phyloP scores from a whole-genome alignment of 2,113 vertebrate genomes.

The Hystrix cristata region DNA sequence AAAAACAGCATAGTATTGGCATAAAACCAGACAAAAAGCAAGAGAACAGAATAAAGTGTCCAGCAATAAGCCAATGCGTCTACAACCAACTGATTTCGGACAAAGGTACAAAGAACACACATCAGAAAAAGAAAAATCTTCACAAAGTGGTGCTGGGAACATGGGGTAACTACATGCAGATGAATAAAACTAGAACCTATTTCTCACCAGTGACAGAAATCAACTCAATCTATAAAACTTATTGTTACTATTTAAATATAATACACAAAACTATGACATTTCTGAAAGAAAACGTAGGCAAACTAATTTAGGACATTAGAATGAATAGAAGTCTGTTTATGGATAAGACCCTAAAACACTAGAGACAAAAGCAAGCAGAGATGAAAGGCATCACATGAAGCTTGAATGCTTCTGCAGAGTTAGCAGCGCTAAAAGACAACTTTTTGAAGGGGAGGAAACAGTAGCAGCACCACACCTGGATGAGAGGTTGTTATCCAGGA shows the following conservation, averaged over 20 bases:
- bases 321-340: not conserved
- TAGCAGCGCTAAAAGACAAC: too few relatives aligned
- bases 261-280: not conserved
- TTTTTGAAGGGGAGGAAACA: not conserved
- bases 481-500: too few relatives aligned
- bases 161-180: not conserved
- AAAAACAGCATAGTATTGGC: not conserved
- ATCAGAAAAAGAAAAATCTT: not conserved
- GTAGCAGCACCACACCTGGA: not conserved
- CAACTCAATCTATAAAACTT: not conserved
- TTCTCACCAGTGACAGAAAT: not conserved
- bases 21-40: not conserved
- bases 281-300: not conserved
- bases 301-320: not conserved
- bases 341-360: not conserved
- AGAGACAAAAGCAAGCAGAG: not conserved
- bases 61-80: not conserved
- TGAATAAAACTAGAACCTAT: not conserved
- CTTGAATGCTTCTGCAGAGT: not conserved
- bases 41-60: not conserved
- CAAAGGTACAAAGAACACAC: not conserved
- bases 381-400: not conserved
- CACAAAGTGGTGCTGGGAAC: not conserved
- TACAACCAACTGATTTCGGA: not conserved
- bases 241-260: not conserved